Evolutionary conservation across 2,797 vertebrate genomes (phyloP), one percentile per base, ranked within the genome.

Genomic region (Diglossa cyanea): DNA sequence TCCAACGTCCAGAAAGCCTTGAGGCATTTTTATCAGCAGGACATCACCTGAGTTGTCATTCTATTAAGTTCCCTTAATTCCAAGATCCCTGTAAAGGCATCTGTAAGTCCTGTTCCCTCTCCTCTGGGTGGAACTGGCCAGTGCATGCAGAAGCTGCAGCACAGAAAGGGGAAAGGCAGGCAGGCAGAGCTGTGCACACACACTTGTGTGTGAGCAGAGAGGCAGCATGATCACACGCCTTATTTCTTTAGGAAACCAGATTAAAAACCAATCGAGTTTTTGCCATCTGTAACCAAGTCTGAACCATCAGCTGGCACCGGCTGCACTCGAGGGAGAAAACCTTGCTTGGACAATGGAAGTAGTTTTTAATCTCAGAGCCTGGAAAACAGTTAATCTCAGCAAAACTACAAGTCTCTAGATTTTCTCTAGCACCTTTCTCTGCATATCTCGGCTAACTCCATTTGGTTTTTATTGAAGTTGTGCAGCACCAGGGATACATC

Each of bases 191-290:
- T 58, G 35, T 12, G 37, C 31, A 24, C 33, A n/a, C 18, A 25
- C 2, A 3, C 12, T 35, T 21, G 45, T 10, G 7, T 3, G 13
- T 7, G 8, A 4, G 2, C 79, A 86, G 70, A 54, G 54, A 66
- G 19, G 30, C 66, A 70, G 63, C 3, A 0, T 0, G 4, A 80
- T 73, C 71, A 61, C 57, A 94, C 0, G 0, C 54, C 51, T 78
- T 80, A 62, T 65, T 94, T 91, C 90, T 94, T 84, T 51, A 78
- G 50, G 65, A 95, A 93, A 95, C 55, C 79, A 81, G 66, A 95
- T 81, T 77, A 76, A 83, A 88, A 87, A 68, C 30, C 84, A 66
- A 12, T 80, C 2, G 0, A 61, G 54, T 75, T 25, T 78, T 62
- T 81, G 63, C 92, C 80, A 76, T 13, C 58, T 74, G 42, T 70